Evolutionary conservation across 2,888 invertebrate species (phyloP).

Genomic region (Campopleginae sp.): DNA sequence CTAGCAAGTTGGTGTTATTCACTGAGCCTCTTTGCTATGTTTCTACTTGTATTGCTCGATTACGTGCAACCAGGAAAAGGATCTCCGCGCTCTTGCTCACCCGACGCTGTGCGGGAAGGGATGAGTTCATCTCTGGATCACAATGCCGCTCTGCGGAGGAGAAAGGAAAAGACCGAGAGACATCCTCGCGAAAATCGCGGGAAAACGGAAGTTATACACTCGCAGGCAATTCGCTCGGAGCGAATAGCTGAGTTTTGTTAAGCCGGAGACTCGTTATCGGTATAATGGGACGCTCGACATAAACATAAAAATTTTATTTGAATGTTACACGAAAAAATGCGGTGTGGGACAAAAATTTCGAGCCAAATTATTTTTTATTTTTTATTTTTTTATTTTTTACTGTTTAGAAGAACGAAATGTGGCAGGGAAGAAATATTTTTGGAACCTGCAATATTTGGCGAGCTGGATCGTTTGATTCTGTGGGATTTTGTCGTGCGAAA

Average conservation of each 20-base stretch:
- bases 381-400: too few relatives aligned
- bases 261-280: neutral
- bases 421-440: neutral
- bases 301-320: too few relatives aligned
- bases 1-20: constrained; percentile 26
- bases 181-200: constrained; percentile 33
- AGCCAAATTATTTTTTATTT: too few relatives aligned
- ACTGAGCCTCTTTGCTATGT: constrained; percentile 13
- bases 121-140: constrained; percentile 43
- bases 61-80: constrained; percentile 69
- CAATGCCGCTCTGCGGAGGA: constrained; percentile 24
- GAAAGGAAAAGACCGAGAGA: constrained; percentile 14
- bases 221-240: constrained; percentile 34
- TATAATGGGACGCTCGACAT: too few relatives aligned
- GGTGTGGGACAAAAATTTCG: too few relatives aligned
- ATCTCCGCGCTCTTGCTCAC: constrained; percentile 59
- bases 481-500: neutral
- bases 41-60: constrained; percentile 56
- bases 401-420: neutral
- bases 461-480: neutral
- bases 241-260: neutral
- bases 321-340: too few relatives aligned
- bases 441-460: neutral
- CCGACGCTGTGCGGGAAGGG: constrained; percentile 41
- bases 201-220: constrained; percentile 51